A percentile compares a stretch with the other conserved stretches of the same genome.
These are phyloP conservation scores for Psylliodes chrysocephalus DNA, from an alignment of 2,888 invertebrate genomes.

Conservation along the genomic window DNA sequence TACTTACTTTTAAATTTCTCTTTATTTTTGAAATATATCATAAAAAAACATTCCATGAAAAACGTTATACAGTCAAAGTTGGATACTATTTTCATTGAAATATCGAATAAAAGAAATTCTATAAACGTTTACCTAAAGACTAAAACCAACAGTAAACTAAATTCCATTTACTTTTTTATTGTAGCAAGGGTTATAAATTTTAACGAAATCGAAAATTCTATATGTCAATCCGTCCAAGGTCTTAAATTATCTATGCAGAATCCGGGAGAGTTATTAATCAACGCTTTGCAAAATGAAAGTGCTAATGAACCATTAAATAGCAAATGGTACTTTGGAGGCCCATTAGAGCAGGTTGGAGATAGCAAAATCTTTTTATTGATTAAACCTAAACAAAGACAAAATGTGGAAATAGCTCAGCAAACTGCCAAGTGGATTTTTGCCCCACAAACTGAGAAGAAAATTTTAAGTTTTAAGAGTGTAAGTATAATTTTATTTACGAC, in stretches of 20 bases:
- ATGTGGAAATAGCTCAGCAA: slow-evolving; percentile 69
- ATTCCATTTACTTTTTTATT: not conserved
- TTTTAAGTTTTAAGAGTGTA: slow-evolving; percentile 71
- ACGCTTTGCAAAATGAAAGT: slow-evolving; percentile 2
- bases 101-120: too few relatives aligned
- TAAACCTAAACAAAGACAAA: slow-evolving; percentile 69
- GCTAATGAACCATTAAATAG: not conserved
- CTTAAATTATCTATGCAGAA: slow-evolving; percentile 1
- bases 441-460: slow-evolving; percentile 70
- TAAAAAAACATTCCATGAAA: too few relatives aligned
- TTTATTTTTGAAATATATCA: too few relatives aligned
- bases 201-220: not conserved
- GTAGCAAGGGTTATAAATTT: not conserved
- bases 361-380: slow-evolving; percentile 70
- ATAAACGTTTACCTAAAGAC: too few relatives aligned
- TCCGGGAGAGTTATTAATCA: slow-evolving; percentile 7
- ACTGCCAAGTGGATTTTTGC: slow-evolving; percentile 71
- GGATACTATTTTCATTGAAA: too few relatives aligned
- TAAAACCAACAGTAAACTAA: too few relatives aligned
- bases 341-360: slow-evolving; percentile 39
- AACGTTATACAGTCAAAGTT: too few relatives aligned
- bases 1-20: too few relatives aligned
- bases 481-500: slow-evolving; percentile 20
- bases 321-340: not conserved
- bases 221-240: slow-evolving; percentile 14